Evolutionary conservation across 2,113 vertebrate species (phyloP), one percentile per base, ranked within the genome.

Genomic region (Nyctibius bracteatus): DNA sequence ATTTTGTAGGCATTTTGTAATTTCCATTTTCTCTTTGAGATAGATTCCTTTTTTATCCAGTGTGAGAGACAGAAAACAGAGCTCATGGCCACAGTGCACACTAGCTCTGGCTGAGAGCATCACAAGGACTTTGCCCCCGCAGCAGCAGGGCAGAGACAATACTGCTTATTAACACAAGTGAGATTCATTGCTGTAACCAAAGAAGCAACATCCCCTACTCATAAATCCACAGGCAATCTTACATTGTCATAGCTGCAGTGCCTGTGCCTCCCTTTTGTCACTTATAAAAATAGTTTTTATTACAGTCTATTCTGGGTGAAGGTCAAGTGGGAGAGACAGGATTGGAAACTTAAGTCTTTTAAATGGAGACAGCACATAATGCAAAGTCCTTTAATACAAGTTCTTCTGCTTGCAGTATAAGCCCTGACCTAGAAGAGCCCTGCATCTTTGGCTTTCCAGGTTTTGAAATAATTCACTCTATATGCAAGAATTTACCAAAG

Each of bases 201-300:
- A 95, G 70, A 1, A 90, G 62, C 66, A 88, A 52, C 78, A 87
- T 91, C 73, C 33, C 54, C 57, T 75, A 18, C 70, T 81, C 88
- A 91, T 95, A 96, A 96, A 95, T 94, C 70, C 73, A 82, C 54
- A 93, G 85, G 80, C 72, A 96, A 92, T 94, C 88, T 96, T 62
- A 70, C 33, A 54, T 43, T 91, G 82, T 90, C 88, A 92, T 25
- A 63, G 93, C 79, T 86, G 71, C 79, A 71, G 37, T 49, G 58
- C 62, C 59, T 54, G 57, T 21, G 47, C 57, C 81, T 85, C 72
- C 72, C 68, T 79, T 89, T 54, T 90, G 88, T 83, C 92, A 58
- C 70, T 89, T 90, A 79, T 61, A 95, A 84, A 97, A 86, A 89
- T 18, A 84, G 71, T 59, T 95, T 96, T 96, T 78, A 88, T 92